These are phyloP conservation scores for Phalanger gymnotis DNA, from an alignment of 2,797 vertebrate genomes.

Conservation along the genomic window DNA sequence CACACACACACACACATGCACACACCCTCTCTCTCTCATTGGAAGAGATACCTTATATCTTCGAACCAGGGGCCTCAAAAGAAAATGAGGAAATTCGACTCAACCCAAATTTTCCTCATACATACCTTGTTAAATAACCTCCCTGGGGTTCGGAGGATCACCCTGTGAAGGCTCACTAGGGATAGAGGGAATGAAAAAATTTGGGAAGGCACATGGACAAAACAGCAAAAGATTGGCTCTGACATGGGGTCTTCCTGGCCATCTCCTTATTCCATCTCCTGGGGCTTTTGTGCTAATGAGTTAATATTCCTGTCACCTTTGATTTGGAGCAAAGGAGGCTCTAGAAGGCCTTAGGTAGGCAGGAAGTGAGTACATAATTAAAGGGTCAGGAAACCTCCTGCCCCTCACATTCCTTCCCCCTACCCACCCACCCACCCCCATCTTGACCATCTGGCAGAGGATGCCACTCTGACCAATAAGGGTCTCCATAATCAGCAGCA, in stretches of 20 bases:
- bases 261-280: conserved; percentile 37
- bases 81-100: not conserved
- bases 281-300: conserved; percentile 58
- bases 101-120: not conserved
- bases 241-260: conserved; percentile 35
- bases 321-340: conserved; percentile 55
- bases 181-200: not conserved
- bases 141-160: not conserved
- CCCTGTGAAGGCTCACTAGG: not conserved
- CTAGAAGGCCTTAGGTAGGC: conserved; percentile 25
- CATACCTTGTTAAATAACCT: conserved; percentile 25
- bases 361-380: conserved; percentile 10
- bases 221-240: conserved; percentile 3
- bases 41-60: too few relatives aligned
- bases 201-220: not conserved
- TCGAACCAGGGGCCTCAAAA: not conserved
- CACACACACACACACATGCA: conserved; percentile 19
- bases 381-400: conserved; percentile 29
- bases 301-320: conserved; percentile 66
- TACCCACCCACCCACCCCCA: not conserved
- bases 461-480: not conserved
- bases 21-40: not conserved
- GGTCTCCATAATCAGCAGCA: conserved; percentile 6
- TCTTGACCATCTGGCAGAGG: not conserved
- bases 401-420: not conserved